Conservation (phyloP, 2,797 vertebrate genomes). For the Cyclura pinguis region DNA sequence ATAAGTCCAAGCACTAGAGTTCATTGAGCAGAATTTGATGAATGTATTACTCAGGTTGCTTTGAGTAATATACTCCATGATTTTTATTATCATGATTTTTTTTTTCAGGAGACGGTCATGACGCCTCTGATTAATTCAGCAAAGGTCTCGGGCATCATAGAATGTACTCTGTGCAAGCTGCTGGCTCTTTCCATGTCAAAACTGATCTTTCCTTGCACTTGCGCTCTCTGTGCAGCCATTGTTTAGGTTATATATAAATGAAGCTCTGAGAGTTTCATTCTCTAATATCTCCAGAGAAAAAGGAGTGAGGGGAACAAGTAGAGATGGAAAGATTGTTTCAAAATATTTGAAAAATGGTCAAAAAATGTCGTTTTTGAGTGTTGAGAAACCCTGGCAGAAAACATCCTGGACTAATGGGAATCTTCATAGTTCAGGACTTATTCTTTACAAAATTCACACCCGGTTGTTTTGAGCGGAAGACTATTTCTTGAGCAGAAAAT, state of each 20-base stretch:
- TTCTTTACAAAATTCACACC: no score
- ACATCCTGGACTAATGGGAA: no score
- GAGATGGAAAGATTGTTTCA: no score
- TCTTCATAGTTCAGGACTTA: no score
- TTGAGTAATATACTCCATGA: constrained; percentile 59
- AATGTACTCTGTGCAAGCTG: background rate
- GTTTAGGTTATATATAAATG: background rate
- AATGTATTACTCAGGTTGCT: constrained; percentile 56
- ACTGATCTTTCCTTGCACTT: background rate
- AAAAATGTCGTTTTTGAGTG: no score
- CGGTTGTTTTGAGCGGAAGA: no score
- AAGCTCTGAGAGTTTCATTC: no score
- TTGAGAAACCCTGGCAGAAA: no score
- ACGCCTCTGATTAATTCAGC: background rate
- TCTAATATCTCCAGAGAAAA: no score
- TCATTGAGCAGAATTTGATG: constrained; percentile 69
- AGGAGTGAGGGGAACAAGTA: no score
- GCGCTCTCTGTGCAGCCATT: background rate
- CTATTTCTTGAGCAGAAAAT: no score
- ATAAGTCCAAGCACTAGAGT: constrained; percentile 67
- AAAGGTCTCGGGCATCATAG: background rate
- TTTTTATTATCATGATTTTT: constrained; percentile 25
- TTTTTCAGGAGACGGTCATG: constrained; percentile 11
- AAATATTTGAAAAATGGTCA: no score
- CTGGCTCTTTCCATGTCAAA: background rate